phyloP scores from a whole-genome alignment of 1,140 invertebrate genomes.

The Trypoxylus dichotomus region DNA sequence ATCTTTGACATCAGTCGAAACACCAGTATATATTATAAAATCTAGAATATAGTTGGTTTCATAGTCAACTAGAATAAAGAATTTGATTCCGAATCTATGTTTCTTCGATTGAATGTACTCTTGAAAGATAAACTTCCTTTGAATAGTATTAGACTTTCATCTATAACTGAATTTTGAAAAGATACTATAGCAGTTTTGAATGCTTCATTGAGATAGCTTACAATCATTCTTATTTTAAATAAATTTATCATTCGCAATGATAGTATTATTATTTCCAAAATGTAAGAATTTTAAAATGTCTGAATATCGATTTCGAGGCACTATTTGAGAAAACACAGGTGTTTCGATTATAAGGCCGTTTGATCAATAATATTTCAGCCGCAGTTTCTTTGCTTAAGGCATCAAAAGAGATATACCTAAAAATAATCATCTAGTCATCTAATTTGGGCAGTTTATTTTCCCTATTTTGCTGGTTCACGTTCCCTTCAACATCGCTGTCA shows the following conservation, averaged over 20 bases:
- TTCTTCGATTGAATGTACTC: conserved; percentile 46
- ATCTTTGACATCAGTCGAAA: background rate
- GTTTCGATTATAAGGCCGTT: background rate
- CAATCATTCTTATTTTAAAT: conserved; percentile 20
- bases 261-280: conserved; percentile 29
- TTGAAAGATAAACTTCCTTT: conserved; percentile 42
- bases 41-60: conserved; percentile 44
- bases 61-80: conserved; percentile 36
- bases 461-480: background rate
- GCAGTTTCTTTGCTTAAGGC: conserved; percentile 22
- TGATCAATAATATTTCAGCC: conserved; percentile 24
- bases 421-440: background rate
- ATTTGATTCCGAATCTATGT: conserved; percentile 41
- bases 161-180: conserved; percentile 39
- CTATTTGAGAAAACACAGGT: conserved; percentile 14
- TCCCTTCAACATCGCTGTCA: background rate
- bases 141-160: conserved; percentile 43
- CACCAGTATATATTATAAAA: conserved; percentile 43
- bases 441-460: background rate
- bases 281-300: conserved; percentile 12
- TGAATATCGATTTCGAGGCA: conserved; percentile 25
- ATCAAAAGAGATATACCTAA: conserved; percentile 17
- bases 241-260: background rate
- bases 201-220: background rate
- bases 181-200: background rate